Evolutionary conservation across 53 echinoderm and acorn worm genomes (phyloP), one percentile per base, ranked within the genome.

Genomic region (Pentamera pediparva): DNA sequence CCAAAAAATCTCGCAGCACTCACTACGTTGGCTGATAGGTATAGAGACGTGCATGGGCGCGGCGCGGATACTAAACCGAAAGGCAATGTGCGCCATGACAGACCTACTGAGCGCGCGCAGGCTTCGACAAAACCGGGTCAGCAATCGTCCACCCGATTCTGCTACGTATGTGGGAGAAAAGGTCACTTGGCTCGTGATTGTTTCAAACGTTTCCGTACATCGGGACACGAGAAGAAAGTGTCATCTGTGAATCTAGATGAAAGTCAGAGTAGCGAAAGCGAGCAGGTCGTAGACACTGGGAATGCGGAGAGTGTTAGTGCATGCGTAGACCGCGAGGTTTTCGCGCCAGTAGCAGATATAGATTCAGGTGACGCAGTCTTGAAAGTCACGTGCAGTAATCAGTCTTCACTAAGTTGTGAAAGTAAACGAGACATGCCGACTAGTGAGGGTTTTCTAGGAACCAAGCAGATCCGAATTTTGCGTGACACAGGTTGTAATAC

Each of bases 401-500:
- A 56, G 3, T 21, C 71, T 33, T 60, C 80, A 10, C 34, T 80
- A 20, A 59, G 58, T n/a, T 70, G 72, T 60, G 71, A 58, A 2
- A 72, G 41, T 1, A 56, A 58, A n/a, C 21, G 59, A 1, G 22
- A 30, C 4, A 80, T 80, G 80, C 80, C 80, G 24, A 72, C 71
- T 12, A 37, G 9, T 26, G 56, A 29, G 39, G 79, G 79, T 3
- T 79, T 27, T 18, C 32, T 76, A 12, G 45, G 32, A 27, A 34
- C 29, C 26, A 9, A 69, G 36, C 27, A 36, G 58, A 33, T 79
- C 7, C 30, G 56, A 19, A 58, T 79, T 24, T 39, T 79, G n/a
- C 65, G 69, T 21, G 69, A 79, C 35, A 69, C 61, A 30, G 79
- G 75, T 4, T 75, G 75, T 58, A 75, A 63, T 20, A 77, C 77